Evolutionary conservation across 2,113 vertebrate genomes (phyloP), one percentile per base, ranked within the genome.

Genomic region (Saccopteryx leptura): DNA sequence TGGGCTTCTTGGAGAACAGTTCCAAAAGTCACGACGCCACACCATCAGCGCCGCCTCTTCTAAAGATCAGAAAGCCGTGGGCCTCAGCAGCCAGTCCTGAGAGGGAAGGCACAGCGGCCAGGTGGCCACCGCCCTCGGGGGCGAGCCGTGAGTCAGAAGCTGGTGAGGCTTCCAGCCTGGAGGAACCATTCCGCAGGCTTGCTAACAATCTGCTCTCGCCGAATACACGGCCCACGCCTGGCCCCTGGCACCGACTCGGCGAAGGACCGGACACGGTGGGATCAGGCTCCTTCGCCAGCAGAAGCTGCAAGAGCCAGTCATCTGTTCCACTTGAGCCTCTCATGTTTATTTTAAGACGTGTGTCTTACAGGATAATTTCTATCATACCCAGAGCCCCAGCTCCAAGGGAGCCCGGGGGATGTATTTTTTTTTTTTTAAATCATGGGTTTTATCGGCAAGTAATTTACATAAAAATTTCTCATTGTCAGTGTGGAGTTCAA

Each of bases 241-340:
- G n/a, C 56, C 86, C 72, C 68, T 96, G 96, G 96, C 90, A 56
- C n/a, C 15, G 7, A 46, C 19, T 76, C 39, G 93, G 87, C 69
- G 52, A 97, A 90, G 90, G 80, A 72, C 61, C 28, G 66, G 87
- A 81, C 48, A 3, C 9, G 46, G 15, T 17, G n/a, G 83, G 50
- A 56, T 76, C 65, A 46, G 33, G 14, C 72, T 69, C 82, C 28
- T 84, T 24, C 15, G 56, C 94, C 93, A 88, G 54, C 26, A 81
- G 46, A 78, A 50, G 39, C 50, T 74, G 46, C 19, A 50, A 8
- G 68, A 89, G 39, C 26, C 79, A 46, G 31, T 76, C 26, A 79
- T 91, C 74, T 89, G 19, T 58, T 60, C 90, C 63, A 74, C 23
- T 50, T 76, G 23, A 58, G 69, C 58, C 63, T 95, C 93, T 88